Conservation (phyloP, 1,140 invertebrate genomes). For the Gryon sp. region DNA sequence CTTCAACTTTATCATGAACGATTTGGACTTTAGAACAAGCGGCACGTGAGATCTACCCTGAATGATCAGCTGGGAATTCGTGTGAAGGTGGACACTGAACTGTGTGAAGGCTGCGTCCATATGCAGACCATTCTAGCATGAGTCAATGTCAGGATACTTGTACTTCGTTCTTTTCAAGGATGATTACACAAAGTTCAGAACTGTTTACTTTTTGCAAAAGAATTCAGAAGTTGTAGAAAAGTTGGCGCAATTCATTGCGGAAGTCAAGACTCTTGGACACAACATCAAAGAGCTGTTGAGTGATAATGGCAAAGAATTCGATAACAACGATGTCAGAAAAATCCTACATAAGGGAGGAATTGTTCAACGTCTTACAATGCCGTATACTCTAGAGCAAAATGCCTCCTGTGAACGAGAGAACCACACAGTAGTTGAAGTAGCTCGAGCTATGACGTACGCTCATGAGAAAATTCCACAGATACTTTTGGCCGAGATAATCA, state of each 20-base stretch:
- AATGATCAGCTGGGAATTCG: slow-evolving; percentile 54
- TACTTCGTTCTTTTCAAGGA: slow-evolving; percentile 71
- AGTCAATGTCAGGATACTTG: slow-evolving; percentile 50
- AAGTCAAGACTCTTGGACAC: slow-evolving; percentile 41
- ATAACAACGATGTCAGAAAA: slow-evolving; percentile 35
- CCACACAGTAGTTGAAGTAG: slow-evolving; percentile 58
- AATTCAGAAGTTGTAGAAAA: slow-evolving; percentile 66
- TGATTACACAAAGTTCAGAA: slow-evolving; percentile 63
- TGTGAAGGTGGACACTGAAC: slow-evolving; percentile 56
- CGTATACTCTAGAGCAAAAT: slow-evolving; percentile 71
- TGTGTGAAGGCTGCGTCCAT: slow-evolving; percentile 68
- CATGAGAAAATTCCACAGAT: slow-evolving; percentile 18
- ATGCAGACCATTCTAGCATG: slow-evolving; percentile 60
- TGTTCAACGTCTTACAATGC: slow-evolving; percentile 62
- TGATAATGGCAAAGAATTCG: slow-evolving; percentile 59
- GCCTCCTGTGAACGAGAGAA: slow-evolving; percentile 68
- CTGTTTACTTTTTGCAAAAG: slow-evolving; percentile 59
- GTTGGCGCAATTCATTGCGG: slow-evolving; percentile 37
- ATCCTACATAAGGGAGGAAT: slow-evolving; percentile 47
- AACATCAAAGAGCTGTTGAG: slow-evolving; percentile 37
- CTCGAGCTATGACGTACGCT: slow-evolving; percentile 40
- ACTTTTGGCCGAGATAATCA: slow-evolving; percentile 30
- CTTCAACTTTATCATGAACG: slow-evolving; percentile 67
- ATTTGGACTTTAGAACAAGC: slow-evolving; percentile 68
- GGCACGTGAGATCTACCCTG: slow-evolving; percentile 60